Evolutionary conservation across 2,797 vertebrate genomes (phyloP).

Genomic region (Coregonus suidteri): DNA sequence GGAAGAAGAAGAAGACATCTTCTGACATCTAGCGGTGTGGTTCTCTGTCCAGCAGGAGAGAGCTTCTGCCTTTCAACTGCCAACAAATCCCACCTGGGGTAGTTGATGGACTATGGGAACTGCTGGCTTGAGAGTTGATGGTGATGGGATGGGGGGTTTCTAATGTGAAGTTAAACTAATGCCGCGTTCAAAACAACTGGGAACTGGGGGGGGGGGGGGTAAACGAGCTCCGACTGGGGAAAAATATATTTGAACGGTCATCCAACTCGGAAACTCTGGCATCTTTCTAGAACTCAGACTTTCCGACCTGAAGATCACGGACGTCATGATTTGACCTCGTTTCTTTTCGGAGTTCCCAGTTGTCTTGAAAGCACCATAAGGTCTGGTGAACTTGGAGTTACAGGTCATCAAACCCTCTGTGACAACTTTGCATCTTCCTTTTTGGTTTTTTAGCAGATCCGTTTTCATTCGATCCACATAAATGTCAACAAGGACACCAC

Average conservation of each 20-base stretch:
- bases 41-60: conserved; percentile 32
- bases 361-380: no score
- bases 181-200: no score
- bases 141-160: background rate
- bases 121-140: conserved; percentile 16
- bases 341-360: no score
- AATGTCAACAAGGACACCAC: conserved; percentile 27
- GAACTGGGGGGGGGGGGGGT: no score
- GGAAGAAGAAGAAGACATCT: conserved; percentile 85
- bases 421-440: conserved; percentile 43
- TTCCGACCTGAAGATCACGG: no score
- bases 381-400: no score
- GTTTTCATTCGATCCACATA: conserved; percentile 50
- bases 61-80: conserved; percentile 44
- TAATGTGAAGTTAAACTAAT: background rate
- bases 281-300: no score
- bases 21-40: conserved; percentile 55
- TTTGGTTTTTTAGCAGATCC: conserved; percentile 41
- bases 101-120: conserved; percentile 34
- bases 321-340: no score
- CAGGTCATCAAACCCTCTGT: conserved; percentile 17
- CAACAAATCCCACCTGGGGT: conserved; percentile 42
- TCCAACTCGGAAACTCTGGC: no score
- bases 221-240: no score
- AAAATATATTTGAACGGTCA: no score